Evolutionary conservation across 2,113 vertebrate species (phyloP).

Genomic region (Tragelaphus imberbis): DNA sequence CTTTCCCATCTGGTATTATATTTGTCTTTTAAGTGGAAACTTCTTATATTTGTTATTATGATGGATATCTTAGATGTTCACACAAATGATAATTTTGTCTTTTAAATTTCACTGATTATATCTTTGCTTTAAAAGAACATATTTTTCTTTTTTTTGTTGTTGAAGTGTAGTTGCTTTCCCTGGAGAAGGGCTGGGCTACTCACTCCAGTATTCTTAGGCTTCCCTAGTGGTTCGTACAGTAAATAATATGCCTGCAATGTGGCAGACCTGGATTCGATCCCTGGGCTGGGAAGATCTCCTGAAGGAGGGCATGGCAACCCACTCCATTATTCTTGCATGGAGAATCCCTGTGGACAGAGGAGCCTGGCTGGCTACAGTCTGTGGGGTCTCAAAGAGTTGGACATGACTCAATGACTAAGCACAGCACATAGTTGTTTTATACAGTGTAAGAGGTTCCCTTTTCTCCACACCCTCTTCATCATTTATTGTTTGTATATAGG

Average conservation of each 20-base stretch:
- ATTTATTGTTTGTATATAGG: not conserved
- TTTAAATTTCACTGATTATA: not conserved
- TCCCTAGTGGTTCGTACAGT: not conserved
- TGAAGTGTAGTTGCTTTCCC: not conserved
- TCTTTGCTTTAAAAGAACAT: not conserved
- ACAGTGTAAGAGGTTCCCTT: not conserved
- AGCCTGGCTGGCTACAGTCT: rapidly evolving
- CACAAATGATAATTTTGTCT: not conserved
- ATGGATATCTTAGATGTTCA: not conserved
- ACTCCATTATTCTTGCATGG: not conserved
- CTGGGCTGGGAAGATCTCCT: not conserved
- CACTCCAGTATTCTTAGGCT: not conserved
- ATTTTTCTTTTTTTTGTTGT: not conserved
- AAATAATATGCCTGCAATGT: not conserved
- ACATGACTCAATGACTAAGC: rapidly evolving
- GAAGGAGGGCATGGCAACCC: not conserved
- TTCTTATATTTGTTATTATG: not conserved
- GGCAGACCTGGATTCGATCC: not conserved
- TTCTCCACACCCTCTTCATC: not conserved
- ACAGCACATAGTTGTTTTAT: not conserved
- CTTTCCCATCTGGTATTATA: not conserved
- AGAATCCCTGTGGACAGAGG: not conserved
- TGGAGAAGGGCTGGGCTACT: not conserved
- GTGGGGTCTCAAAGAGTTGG: not conserved
- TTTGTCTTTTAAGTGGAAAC: not conserved